Conservation (phyloP, 1,140 invertebrate species). For the Ceratosolen solmsi region DNA sequence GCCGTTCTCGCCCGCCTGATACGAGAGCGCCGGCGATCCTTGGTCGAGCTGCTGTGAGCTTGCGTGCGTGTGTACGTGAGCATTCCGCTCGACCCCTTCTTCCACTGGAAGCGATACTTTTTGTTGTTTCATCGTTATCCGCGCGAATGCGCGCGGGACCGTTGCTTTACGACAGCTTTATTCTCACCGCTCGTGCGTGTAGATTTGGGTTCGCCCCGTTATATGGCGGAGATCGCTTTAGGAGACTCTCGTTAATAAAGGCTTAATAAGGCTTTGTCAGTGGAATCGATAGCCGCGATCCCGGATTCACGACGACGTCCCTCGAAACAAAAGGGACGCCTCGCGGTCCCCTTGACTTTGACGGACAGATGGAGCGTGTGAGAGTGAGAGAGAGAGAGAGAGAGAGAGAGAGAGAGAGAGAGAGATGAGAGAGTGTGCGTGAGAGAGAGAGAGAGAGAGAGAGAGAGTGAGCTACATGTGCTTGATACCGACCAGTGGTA, state of each 20-base stretch:
- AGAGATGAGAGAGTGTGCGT: too few species aligned
- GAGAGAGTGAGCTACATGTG: too few species aligned
- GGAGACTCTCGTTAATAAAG: background rate
- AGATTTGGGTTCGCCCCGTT: background rate
- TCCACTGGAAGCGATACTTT: conserved; percentile 8
- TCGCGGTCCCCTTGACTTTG: too few species aligned
- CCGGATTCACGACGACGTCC: background rate
- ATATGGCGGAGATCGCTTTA: background rate
- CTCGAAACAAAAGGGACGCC: background rate
- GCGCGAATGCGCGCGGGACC: background rate
- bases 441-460: too few species aligned
- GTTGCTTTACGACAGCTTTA: conserved; percentile 4
- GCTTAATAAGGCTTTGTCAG: background rate
- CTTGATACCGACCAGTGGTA: too few species aligned
- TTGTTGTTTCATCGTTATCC: background rate
- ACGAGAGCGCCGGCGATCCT: conserved; percentile 52
- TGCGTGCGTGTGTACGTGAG: background rate
- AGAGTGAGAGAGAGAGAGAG: too few species aligned
- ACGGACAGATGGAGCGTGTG: background rate
- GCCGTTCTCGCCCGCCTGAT: conserved; percentile 73
- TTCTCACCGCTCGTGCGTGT: background rate
- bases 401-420: background rate
- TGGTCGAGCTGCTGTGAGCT: background rate
- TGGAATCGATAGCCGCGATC: background rate
- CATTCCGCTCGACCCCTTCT: background rate